phyloP scores from a whole-genome alignment of 2,888 invertebrate species.

The Leuctra nigra region DNA sequence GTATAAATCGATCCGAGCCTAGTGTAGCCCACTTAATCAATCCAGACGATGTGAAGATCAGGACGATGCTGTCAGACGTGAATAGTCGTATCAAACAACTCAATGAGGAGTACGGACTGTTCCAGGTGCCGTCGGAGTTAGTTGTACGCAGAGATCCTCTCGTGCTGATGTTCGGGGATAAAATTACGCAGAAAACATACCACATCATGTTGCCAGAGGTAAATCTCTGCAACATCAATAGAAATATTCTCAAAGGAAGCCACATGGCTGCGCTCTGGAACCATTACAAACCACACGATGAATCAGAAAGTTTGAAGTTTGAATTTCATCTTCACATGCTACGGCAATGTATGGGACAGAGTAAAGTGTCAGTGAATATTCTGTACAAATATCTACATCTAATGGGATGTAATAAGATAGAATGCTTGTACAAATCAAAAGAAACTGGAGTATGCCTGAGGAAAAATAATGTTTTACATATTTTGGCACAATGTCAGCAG shows the following conservation, averaged over 20 bases:
- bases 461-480: not conserved
- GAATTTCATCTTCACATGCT: not conserved
- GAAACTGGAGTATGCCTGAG: not conserved
- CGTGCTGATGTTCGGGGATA: not conserved
- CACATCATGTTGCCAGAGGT: not conserved
- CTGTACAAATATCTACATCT: constrained; percentile 1
- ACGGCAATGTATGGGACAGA: constrained; percentile 3
- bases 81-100: not conserved
- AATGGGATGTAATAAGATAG: not conserved
- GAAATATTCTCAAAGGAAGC: not conserved
- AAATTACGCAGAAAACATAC: not conserved
- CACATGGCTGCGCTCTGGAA: not conserved
- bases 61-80: not conserved
- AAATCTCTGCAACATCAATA: not conserved
- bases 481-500: no score
- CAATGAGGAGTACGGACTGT: not conserved
- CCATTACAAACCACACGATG: not conserved
- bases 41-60: not conserved
- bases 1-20: no score
- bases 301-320: not conserved
- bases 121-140: not conserved
- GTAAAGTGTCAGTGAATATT: not conserved
- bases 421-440: not conserved
- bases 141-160: constrained; percentile 3
- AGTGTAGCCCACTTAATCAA: no score